Evolutionary conservation across 2,888 invertebrate genomes (phyloP).

Genomic region (Andrena trimmerana): DNA sequence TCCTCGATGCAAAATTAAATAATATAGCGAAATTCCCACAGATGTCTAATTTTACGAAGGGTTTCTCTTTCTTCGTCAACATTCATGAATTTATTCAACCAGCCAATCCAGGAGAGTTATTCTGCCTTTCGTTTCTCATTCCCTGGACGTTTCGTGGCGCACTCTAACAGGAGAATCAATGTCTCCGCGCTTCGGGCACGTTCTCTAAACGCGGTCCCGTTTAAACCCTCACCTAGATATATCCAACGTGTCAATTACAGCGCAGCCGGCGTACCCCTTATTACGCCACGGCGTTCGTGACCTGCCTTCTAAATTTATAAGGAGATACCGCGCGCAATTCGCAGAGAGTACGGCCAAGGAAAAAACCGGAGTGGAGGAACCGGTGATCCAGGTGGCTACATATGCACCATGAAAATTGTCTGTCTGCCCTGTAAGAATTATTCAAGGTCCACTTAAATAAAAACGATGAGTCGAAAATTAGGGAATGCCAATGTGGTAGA

Average conservation of each 20-base stretch:
- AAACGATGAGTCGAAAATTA: not conserved
- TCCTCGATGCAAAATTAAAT: not conserved
- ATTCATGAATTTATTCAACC: not conserved
- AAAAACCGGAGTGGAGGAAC: constrained; percentile 4
- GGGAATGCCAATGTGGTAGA: no score
- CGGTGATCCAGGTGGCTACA: constrained; percentile 18
- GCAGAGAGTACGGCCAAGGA: constrained; percentile 13
- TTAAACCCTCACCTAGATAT: constrained; percentile 61
- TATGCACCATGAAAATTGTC: constrained; percentile 10
- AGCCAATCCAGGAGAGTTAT: not conserved
- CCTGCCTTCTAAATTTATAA: constrained; percentile 64
- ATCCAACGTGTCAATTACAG: constrained; percentile 74
- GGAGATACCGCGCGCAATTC: constrained; percentile 42
- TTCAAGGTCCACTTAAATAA: not conserved
- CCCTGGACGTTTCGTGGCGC: constrained; percentile 11
- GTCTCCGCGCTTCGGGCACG: constrained; percentile 63
- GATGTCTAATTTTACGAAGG: not conserved
- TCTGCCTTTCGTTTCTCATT: constrained; percentile 1
- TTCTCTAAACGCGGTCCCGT: constrained; percentile 55
- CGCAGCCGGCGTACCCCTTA: constrained; percentile 61
- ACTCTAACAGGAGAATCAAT: constrained; percentile 61
- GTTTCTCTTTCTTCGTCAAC: not conserved
- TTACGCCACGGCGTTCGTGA: constrained; percentile 67
- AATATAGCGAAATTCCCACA: not conserved
- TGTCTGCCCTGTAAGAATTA: not conserved